Conservation (phyloP, 2,797 vertebrate species). For the Myotis vivesi region DNA sequence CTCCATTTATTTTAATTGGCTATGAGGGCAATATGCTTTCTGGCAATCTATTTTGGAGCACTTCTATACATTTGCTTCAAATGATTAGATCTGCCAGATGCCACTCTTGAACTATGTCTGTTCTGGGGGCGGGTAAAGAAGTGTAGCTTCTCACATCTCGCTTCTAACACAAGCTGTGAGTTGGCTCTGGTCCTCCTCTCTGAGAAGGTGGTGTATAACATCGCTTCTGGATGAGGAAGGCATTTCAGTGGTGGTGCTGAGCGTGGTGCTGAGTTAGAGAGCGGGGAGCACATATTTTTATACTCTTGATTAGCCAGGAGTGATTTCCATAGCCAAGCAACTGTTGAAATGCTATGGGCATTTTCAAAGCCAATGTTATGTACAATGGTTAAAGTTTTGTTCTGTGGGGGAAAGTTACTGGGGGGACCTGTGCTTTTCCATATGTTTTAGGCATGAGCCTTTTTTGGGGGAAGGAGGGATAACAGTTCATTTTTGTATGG, state of each 20-base stretch:
- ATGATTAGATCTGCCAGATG: slow-evolving; percentile 47
- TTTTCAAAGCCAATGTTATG: not conserved
- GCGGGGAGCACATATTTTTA: not conserved
- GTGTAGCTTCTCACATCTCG: not conserved
- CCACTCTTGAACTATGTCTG: not conserved
- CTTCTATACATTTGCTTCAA: slow-evolving; percentile 29
- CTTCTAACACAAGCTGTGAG: not conserved
- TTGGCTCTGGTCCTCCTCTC: not conserved
- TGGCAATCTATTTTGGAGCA: slow-evolving; percentile 2
- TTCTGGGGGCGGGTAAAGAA: not conserved
- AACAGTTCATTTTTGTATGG: not conserved
- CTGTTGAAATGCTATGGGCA: not conserved
- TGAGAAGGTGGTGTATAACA: not conserved
- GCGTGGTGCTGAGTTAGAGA: not conserved
- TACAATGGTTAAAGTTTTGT: not conserved
- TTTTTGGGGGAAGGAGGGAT: not conserved
- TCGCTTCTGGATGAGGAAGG: not conserved
- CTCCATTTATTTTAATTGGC: slow-evolving; percentile 9
- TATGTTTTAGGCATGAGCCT: not conserved
- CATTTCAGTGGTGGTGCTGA: not conserved
- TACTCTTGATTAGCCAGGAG: not conserved
- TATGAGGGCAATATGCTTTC: not conserved
- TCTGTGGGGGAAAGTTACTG: not conserved
- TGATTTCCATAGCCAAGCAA: not conserved
- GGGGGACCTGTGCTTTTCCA: not conserved